A percentile compares a stretch with the other conserved stretches of the same genome.
phyloP scores from a whole-genome alignment of 2,888 invertebrate genomes.

The Halictus ligatus region DNA sequence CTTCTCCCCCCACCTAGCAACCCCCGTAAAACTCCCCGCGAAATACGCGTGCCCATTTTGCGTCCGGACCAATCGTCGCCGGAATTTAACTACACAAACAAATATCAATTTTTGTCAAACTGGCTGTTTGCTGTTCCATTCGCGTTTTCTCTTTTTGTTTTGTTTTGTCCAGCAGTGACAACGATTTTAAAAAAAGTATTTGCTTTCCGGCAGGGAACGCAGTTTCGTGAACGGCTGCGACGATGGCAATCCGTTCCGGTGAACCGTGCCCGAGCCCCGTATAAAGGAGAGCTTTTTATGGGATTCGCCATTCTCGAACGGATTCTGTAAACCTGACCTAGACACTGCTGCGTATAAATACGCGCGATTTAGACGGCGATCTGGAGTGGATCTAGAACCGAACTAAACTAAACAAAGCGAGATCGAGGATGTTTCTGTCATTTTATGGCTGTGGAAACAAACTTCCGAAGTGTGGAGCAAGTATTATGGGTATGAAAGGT shows the following conservation, averaged over 20 bases:
- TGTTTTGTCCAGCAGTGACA: not conserved
- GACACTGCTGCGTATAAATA: constrained; percentile 2
- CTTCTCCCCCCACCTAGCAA: not conserved
- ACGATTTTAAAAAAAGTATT: constrained; percentile 15
- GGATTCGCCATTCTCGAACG: not conserved
- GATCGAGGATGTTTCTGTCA: not conserved
- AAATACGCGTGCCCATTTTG: constrained; percentile 19
- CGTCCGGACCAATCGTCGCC: not conserved
- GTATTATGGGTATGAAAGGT: too few relatives aligned
- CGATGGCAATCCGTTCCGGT: not conserved
- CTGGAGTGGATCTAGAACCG: not conserved
- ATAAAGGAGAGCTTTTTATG: not conserved
- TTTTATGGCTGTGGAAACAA: not conserved
- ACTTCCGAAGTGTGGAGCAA: not conserved
- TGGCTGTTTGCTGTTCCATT: not conserved
- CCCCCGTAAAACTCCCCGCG: not conserved
- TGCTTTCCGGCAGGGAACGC: not conserved
- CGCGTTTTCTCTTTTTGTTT: not conserved
- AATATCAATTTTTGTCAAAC: constrained; percentile 16
- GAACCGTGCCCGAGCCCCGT: not conserved
- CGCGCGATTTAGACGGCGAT: not conserved
- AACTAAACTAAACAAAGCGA: not conserved
- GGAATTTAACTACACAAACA: constrained; percentile 12
- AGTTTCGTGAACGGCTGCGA: not conserved
- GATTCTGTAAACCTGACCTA: constrained; percentile 5